A percentile compares a stretch with the other conserved stretches of the same genome.
phyloP scores from a whole-genome alignment of 2,888 invertebrate genomes.

The Eueremaeus valkanovi region DNA sequence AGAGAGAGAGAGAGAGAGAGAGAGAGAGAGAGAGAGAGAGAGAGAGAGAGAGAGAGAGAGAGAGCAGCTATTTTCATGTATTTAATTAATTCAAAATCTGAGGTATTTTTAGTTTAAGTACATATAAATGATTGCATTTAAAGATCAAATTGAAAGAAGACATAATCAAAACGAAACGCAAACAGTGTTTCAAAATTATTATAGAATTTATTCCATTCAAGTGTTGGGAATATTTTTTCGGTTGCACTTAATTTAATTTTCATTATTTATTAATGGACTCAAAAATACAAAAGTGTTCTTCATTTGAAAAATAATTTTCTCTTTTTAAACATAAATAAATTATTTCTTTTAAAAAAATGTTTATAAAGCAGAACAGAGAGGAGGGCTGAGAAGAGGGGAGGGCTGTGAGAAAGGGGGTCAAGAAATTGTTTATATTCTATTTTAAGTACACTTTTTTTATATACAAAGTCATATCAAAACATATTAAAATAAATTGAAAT shows the following conservation, averaged over 20 bases:
- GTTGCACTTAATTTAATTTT: background rate
- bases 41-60: slow-evolving; percentile 31
- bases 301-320: background rate
- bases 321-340: too few relatives aligned
- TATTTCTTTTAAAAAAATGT: too few relatives aligned
- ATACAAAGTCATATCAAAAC: too few relatives aligned
- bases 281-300: background rate
- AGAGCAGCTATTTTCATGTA: background rate
- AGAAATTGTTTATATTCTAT: too few relatives aligned
- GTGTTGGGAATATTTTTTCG: background rate
- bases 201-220: background rate
- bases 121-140: background rate
- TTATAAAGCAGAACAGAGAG: too few relatives aligned
- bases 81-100: background rate
- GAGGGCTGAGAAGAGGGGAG: too few relatives aligned
- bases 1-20: background rate
- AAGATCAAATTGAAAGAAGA: background rate
- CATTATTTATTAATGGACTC: background rate
- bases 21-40: background rate
- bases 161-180: background rate
- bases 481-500: slow-evolving; percentile 7
- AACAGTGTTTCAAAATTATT: too few relatives aligned
- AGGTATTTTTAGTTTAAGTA: background rate
- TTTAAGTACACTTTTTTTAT: too few relatives aligned
- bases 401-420: too few relatives aligned